Conservation (phyloP, 2,113 vertebrate species). For the Grallaria varia region DNA sequence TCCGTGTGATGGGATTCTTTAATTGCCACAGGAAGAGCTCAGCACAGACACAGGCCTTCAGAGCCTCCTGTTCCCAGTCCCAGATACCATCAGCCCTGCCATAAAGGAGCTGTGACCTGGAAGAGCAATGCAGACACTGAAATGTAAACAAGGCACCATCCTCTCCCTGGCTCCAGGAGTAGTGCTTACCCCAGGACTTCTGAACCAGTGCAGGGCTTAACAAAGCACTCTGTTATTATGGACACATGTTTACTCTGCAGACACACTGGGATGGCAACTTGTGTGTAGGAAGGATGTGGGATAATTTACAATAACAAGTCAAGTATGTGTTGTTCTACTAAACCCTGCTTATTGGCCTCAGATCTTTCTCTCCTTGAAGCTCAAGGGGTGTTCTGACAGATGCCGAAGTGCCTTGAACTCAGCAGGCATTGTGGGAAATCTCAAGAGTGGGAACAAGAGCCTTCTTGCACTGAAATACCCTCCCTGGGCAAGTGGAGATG, state of each 20-base stretch:
- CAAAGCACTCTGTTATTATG: background rate
- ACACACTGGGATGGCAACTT: background rate
- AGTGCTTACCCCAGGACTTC: background rate
- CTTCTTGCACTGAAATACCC: background rate
- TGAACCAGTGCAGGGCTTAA: background rate
- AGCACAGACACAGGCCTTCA: fast-evolving
- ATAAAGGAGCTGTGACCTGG: background rate
- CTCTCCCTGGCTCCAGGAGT: background rate
- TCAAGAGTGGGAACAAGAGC: background rate
- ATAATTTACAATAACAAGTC: background rate
- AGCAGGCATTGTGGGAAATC: background rate
- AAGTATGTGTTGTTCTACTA: background rate
- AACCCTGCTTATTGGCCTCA: background rate
- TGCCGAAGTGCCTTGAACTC: background rate
- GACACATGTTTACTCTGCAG: background rate
- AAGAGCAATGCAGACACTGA: background rate
- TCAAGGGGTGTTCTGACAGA: background rate
- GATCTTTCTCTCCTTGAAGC: background rate
- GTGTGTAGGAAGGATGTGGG: background rate
- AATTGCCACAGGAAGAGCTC: background rate
- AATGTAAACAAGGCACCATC: background rate
- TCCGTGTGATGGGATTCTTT: background rate
- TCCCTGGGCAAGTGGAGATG: background rate
- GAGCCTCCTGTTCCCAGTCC: background rate
- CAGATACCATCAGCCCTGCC: background rate